Conservation (phyloP, 2,888 invertebrate species). For the Oeneis ivallda region DNA sequence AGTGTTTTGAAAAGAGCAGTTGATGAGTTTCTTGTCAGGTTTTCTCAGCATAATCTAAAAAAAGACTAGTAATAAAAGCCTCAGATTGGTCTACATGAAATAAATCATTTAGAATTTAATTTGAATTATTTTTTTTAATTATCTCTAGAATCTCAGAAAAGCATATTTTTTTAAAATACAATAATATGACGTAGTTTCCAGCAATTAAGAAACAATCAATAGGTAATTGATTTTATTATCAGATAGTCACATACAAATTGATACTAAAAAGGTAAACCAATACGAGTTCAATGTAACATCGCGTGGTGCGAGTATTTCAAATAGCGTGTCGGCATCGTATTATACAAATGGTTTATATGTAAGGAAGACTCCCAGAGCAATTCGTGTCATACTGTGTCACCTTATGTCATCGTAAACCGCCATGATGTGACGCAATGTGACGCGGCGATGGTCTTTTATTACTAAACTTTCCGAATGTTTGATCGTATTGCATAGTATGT, state of each 20-base stretch:
- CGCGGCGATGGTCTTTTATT: constrained; percentile 23
- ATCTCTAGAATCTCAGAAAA: no score
- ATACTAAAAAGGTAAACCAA: constrained; percentile 4
- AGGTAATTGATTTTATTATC: background rate
- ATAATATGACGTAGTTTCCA: background rate
- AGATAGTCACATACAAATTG: background rate
- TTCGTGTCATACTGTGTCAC: constrained; percentile 34
- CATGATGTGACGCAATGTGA: constrained; percentile 30
- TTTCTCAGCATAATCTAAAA: no score
- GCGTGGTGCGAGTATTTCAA: constrained; percentile 23
- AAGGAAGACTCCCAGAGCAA: constrained; percentile 29
- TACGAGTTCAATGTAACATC: constrained; percentile 31
- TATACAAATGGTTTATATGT: constrained; percentile 33
- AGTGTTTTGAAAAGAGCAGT: no score
- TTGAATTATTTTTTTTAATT: no score
- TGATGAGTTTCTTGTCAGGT: no score
- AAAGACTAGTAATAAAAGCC: no score
- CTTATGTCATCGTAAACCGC: constrained; percentile 38
- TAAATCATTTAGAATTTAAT: no score
- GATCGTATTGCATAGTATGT: constrained; percentile 2
- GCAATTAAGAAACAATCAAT: background rate
- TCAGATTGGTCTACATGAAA: no score
- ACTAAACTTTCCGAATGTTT: constrained; percentile 13
- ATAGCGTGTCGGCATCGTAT: constrained; percentile 33
- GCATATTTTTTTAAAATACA: no score